A percentile compares a stretch with the other conserved stretches of the same genome.
Evolutionary conservation across 2,888 invertebrate genomes (phyloP).

Genomic region (Crioceris asparagi): DNA sequence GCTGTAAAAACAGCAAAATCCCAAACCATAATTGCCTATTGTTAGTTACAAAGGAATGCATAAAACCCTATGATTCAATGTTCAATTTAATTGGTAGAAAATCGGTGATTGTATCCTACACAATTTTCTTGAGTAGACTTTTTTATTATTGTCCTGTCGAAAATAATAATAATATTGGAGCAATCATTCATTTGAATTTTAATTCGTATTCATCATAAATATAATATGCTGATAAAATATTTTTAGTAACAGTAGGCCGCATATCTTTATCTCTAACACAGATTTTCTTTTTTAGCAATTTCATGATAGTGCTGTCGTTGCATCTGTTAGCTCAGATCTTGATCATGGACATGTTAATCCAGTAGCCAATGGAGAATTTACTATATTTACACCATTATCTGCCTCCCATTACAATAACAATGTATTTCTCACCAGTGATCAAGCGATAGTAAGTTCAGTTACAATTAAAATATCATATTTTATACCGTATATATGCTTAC

Average conservation of each 20-base stretch:
- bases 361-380: conserved; percentile 35
- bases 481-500: too few species aligned
- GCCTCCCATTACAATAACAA: conserved; percentile 37
- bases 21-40: too few species aligned
- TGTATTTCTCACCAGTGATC: conserved; percentile 36
- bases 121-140: too few species aligned
- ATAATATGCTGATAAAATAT: background rate
- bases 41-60: too few species aligned
- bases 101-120: too few species aligned
- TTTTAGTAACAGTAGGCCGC: background rate
- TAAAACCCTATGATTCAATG: too few species aligned
- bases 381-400: conserved; percentile 37
- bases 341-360: conserved; percentile 38
- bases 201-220: background rate
- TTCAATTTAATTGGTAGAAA: too few species aligned
- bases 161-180: too few species aligned
- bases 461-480: too few species aligned
- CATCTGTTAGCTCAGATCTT: conserved; percentile 28
- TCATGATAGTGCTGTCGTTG: conserved; percentile 34
- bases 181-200: background rate
- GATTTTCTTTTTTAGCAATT: conserved; percentile 32
- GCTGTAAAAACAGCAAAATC: too few species aligned
- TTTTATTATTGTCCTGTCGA: too few species aligned
- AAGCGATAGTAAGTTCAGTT: conserved; percentile 32
- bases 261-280: background rate